A percentile compares a stretch with the other conserved stretches of the same genome.
These are phyloP conservation scores for Rynchops niger DNA, from an alignment of 2,113 vertebrate species.

Conservation along the genomic window DNA sequence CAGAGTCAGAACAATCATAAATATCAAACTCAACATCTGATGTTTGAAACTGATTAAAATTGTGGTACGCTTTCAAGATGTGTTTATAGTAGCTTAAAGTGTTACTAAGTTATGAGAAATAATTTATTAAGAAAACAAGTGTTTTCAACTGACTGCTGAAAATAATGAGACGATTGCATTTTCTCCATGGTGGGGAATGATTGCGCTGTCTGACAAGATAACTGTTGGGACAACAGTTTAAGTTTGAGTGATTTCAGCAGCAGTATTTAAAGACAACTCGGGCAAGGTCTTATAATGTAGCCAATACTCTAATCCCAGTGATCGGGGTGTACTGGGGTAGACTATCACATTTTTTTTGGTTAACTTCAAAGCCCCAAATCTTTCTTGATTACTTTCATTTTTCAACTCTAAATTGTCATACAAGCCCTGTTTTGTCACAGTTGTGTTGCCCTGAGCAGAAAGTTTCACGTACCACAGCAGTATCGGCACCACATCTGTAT, in stretches of 20 bases:
- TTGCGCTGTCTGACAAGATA: not conserved
- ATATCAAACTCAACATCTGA: slow-evolving; percentile 48
- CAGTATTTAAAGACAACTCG: slow-evolving; percentile 13
- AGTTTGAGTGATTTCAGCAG: slow-evolving; percentile 41
- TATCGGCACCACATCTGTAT: not conserved
- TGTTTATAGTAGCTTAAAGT: not conserved
- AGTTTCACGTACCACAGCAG: not conserved
- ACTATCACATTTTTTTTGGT: not conserved
- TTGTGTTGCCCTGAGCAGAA: not conserved
- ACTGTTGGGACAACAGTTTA: slow-evolving; percentile 24
- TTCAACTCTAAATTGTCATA: not conserved
- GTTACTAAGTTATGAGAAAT: slow-evolving; percentile 13
- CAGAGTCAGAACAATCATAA: slow-evolving; percentile 15
- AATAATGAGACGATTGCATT: slow-evolving; percentile 1
- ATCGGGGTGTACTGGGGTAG: not conserved
- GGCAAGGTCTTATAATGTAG: slow-evolving; percentile 1
- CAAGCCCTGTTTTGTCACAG: not conserved
- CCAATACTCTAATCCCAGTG: not conserved
- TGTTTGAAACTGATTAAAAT: slow-evolving; percentile 40
- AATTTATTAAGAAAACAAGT: slow-evolving; percentile 48
- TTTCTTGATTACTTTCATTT: not conserved
- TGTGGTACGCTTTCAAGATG: not conserved
- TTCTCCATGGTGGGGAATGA: not conserved
- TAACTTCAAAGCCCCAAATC: not conserved
- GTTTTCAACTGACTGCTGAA: slow-evolving; percentile 28